Percentiles rank a stretch among this genome's conserved stretches.
Conservation (phyloP, 2,888 invertebrate species). For the Nephrotoma flavescens region DNA sequence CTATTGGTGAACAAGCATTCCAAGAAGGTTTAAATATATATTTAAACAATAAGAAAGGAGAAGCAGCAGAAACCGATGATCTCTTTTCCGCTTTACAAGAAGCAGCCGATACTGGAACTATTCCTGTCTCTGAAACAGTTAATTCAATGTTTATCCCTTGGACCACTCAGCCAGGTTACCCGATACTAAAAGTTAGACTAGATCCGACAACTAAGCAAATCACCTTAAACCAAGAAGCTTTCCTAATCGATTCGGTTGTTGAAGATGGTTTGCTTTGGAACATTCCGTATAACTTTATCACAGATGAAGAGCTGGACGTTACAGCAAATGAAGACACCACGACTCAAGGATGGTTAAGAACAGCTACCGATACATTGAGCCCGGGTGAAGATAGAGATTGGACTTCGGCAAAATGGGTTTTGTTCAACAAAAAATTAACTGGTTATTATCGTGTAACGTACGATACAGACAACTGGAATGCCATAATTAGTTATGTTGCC, state of each 20-base stretch:
- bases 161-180: slow-evolving; percentile 45
- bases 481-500: slow-evolving; percentile 30
- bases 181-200: slow-evolving; percentile 36
- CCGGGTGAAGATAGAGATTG: not conserved
- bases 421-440: slow-evolving; percentile 35
- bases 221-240: not conserved
- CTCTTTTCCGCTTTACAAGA: slow-evolving; percentile 27
- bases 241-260: slow-evolving; percentile 3
- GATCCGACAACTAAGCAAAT: slow-evolving; percentile 30
- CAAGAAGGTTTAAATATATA: not conserved
- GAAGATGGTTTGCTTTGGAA: slow-evolving; percentile 17
- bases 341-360: not conserved
- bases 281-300: slow-evolving; percentile 22
- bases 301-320: not conserved
- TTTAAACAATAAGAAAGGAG: slow-evolving; percentile 22
- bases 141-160: slow-evolving; percentile 45
- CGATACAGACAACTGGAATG: slow-evolving; percentile 43
- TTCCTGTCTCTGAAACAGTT: slow-evolving; percentile 28
- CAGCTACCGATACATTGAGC: not conserved
- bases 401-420: slow-evolving; percentile 26
- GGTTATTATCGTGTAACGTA: slow-evolving; percentile 47
- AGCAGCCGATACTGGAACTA: slow-evolving; percentile 18
- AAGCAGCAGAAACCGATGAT: slow-evolving; percentile 25
- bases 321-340: not conserved
- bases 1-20: not conserved